Percentiles rank a stretch among this genome's conserved stretches.
Conservation (phyloP, 2,888 invertebrate genomes). For the Perizoma flavofasciatum region DNA sequence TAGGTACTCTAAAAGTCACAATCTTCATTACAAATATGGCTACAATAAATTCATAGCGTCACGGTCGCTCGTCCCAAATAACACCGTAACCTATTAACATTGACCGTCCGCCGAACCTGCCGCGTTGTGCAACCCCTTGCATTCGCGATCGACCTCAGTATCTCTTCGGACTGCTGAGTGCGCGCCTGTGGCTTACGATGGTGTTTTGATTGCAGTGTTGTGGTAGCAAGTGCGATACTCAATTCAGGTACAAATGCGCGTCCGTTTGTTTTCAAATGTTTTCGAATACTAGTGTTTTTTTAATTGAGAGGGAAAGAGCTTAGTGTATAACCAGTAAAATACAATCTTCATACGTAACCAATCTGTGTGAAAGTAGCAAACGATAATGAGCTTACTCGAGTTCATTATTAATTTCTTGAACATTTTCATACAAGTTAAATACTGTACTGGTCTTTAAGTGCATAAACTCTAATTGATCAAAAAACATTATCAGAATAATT, state of each 20-base stretch:
- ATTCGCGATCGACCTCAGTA: slow-evolving; percentile 38
- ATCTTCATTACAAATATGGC: background rate
- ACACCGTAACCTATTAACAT: slow-evolving; percentile 53
- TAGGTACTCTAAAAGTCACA: background rate
- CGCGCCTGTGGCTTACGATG: slow-evolving; percentile 38
- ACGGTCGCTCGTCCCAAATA: slow-evolving; percentile 38
- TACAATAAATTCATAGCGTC: slow-evolving; percentile 18
- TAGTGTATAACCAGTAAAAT: too few species aligned
- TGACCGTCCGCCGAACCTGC: slow-evolving; percentile 49
- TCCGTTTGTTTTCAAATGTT: too few species aligned
- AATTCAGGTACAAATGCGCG: slow-evolving; percentile 12
- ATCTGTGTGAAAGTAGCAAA: too few species aligned
- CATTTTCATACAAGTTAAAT: too few species aligned
- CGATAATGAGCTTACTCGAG: too few species aligned
- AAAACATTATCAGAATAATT: too few species aligned
- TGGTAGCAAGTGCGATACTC: slow-evolving; percentile 28
- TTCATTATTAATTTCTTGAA: too few species aligned
- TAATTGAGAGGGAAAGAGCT: background rate
- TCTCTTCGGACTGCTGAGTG: slow-evolving; percentile 40
- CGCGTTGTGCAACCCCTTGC: slow-evolving; percentile 44
- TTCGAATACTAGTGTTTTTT: background rate
- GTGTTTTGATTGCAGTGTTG: slow-evolving; percentile 38
- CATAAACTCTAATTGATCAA: too few species aligned
- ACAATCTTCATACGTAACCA: too few species aligned
- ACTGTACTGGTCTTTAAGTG: too few species aligned